Evolutionary conservation across 2,797 vertebrate genomes (phyloP), one percentile per base, ranked within the genome.

Genomic region (Microctenopoma stevenorrisi): DNA sequence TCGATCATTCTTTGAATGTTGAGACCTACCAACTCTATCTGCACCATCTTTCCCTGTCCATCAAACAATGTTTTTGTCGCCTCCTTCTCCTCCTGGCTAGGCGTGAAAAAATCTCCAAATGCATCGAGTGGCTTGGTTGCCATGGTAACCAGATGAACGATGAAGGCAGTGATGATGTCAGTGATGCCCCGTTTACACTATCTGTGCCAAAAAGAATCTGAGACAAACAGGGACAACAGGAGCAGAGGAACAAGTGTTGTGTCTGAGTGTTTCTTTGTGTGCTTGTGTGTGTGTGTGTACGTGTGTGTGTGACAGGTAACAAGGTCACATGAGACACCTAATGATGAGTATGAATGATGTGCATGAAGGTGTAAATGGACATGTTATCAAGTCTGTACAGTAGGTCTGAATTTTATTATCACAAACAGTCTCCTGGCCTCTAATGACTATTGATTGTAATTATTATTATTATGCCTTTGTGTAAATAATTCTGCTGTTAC

Each of bases 91-190:
- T 14, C 57, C 12, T 14, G 38, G 37, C 46, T 66, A 75, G 18
- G 25, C 4, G 42, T 56, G 10, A 46, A 68, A 59, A 43, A 68
- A 55, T 47, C 44, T 44, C 62, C 33, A 53, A 79, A 83, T 69
- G 54, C 46, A 33, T 37, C 7, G 67, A 74, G 63, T 25, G 30
- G 50, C 58, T 59, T 58, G 38, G 87, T 93, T 90, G 67, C 87
- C 75, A 84, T 83, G 78, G 87, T 47, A 88, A 91, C 92, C 81
- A 15, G 63, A 79, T 76, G 78, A n/a, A 49, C 30, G 26, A 81
- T 67, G 46, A 53, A 68, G 68, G 61, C 47, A 28, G 79, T 88
- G 86, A 89, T 83, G 86, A 89, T 83, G 82, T 90, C 73, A 87
- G 49, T 46, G 59, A 71, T 81, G 70, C 69, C 70, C 63, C 33